Evolutionary conservation across 2,113 vertebrate species (phyloP).

Genomic region (Oreotrochilus melanogaster): DNA sequence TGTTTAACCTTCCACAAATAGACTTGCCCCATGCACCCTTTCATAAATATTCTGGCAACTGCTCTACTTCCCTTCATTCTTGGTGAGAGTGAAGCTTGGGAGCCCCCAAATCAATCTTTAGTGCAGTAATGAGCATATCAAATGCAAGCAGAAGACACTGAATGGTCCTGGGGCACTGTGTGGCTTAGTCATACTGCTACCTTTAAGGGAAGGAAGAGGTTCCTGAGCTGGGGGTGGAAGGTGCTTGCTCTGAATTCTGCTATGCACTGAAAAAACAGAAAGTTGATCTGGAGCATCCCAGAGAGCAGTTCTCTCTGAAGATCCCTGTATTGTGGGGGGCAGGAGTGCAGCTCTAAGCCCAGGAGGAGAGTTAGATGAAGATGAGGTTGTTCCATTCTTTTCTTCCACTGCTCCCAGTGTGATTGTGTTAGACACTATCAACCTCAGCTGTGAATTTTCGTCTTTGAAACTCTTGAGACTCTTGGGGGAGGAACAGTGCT

Average conservation of each 20-base stretch:
- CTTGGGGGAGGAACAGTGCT: not conserved
- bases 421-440: not conserved
- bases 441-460: not conserved
- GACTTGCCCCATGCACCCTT: not conserved
- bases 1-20: conserved; percentile 71
- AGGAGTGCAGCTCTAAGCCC: not conserved
- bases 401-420: not conserved
- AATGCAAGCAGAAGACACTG: conserved; percentile 14
- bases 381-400: not conserved
- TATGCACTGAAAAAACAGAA: not conserved
- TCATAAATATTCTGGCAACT: conserved; percentile 46
- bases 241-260: not conserved
- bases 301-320: not conserved
- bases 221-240: not conserved
- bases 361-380: not conserved
- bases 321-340: not conserved
- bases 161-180: not conserved
- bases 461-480: not conserved
- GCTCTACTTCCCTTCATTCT: not conserved
- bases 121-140: not conserved
- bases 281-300: not conserved
- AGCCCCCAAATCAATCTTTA: not conserved
- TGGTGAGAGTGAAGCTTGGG: not conserved
- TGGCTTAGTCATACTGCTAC: not conserved
- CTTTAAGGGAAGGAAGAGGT: not conserved